Evolutionary conservation across 1,140 invertebrate species (phyloP).

Genomic region (Pogonus chalceus): DNA sequence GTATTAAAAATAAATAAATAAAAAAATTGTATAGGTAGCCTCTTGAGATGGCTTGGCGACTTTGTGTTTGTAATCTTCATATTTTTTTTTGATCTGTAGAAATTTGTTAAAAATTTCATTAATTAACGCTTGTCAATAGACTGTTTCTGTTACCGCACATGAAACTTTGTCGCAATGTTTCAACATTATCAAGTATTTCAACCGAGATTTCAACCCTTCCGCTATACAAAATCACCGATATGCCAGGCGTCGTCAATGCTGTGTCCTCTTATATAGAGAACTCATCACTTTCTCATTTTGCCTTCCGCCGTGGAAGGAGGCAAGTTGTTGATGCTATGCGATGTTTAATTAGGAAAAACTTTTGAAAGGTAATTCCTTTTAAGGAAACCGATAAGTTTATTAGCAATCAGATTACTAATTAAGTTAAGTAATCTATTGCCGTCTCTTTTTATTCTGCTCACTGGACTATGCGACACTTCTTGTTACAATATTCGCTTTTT

Average conservation of each 20-base stretch:
- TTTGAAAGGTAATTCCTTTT: slow-evolving; percentile 3
- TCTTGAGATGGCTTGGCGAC: too few species aligned
- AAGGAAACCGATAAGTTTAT: slow-evolving; percentile 7
- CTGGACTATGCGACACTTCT: too few species aligned
- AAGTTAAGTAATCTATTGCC: not conserved
- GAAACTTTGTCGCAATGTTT: not conserved
- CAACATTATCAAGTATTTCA: not conserved
- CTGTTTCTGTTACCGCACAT: not conserved
- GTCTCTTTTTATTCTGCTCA: too few species aligned
- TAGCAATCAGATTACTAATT: not conserved
- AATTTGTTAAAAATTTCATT: slow-evolving; percentile 5
- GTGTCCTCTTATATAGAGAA: too few species aligned
- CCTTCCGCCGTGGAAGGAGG: not conserved
- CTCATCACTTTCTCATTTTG: not conserved
- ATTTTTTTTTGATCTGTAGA: slow-evolving; percentile 7
- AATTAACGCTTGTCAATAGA: slow-evolving; percentile 3
- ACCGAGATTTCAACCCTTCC: not conserved
- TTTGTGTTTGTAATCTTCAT: too few species aligned
- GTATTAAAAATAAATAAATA: too few species aligned
- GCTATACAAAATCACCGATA: not conserved
- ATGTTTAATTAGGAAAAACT: slow-evolving; percentile 6
- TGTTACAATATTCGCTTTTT: too few species aligned
- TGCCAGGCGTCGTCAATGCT: not conserved
- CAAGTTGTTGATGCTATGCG: not conserved
- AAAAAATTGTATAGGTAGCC: too few species aligned